A percentile compares a stretch with the other conserved stretches of the same genome.
These are phyloP conservation scores for Sebastes taczanowskii DNA, from an alignment of 2,797 vertebrate species.

Conservation along the genomic window DNA sequence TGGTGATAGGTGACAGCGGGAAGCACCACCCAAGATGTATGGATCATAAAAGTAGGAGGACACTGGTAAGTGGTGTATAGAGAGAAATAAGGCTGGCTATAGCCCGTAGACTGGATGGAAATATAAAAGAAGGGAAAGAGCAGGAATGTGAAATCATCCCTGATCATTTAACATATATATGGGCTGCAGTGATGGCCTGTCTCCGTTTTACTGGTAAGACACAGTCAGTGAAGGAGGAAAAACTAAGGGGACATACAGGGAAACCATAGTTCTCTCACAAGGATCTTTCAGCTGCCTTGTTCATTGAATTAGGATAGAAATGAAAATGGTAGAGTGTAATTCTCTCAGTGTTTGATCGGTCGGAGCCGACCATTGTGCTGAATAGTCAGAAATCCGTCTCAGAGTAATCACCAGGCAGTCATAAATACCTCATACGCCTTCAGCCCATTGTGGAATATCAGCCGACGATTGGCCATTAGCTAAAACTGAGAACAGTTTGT, in stretches of 20 bases:
- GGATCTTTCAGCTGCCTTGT: neutral
- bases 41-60: slow-evolving; percentile 52
- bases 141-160: slow-evolving; percentile 9
- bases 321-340: slow-evolving; percentile 3
- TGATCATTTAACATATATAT: neutral
- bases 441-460: neutral
- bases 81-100: slow-evolving; percentile 7
- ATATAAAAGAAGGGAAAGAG: neutral
- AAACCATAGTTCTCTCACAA: neutral
- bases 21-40: slow-evolving; percentile 67
- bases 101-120: neutral
- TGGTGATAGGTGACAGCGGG: slow-evolving; percentile 65
- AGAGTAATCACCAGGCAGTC: neutral
- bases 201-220: neutral
- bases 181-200: neutral
- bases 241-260: neutral
- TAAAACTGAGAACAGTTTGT: neutral
- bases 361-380: slow-evolving; percentile 8
- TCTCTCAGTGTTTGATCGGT: slow-evolving; percentile 6
- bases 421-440: neutral
- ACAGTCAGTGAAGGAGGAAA: neutral
- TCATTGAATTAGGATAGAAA: neutral
- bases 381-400: slow-evolving; percentile 16
- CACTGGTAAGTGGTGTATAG: slow-evolving; percentile 13
- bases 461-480: neutral